phyloP scores from a whole-genome alignment of 30 jellyfish, hydroid and myxozoan species.

The Sanderia malayensis region DNA sequence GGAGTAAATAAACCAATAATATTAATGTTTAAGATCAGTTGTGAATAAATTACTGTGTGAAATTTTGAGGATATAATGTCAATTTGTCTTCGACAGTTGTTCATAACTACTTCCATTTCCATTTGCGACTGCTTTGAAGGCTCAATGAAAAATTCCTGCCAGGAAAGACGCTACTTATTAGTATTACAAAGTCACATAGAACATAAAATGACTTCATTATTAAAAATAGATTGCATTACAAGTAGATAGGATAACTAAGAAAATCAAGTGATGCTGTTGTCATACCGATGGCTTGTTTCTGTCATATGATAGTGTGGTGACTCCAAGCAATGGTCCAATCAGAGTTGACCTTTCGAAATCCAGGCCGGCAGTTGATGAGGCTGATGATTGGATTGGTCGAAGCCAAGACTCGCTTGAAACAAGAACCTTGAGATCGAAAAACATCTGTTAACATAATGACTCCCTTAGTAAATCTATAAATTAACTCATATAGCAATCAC shows the following conservation, averaged over 20 bases:
- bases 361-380: conserved; percentile 66
- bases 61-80: conserved; percentile 46
- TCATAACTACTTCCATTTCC: conserved; percentile 71
- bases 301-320: conserved; percentile 74
- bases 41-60: conserved; percentile 58
- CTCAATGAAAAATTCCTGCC: conserved; percentile 78
- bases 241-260: neutral
- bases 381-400: conserved; percentile 51
- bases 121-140: conserved; percentile 79
- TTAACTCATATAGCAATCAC: too few relatives aligned
- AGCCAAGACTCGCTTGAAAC: conserved; percentile 63
- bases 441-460: too few relatives aligned
- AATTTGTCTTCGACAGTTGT: conserved; percentile 64
- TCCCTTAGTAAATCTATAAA: too few relatives aligned
- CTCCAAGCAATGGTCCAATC: conserved; percentile 76
- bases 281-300: conserved; percentile 70
- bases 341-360: conserved; percentile 72
- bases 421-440: too few relatives aligned
- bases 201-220: neutral
- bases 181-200: neutral
- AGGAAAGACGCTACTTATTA: too few relatives aligned
- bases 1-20: too few relatives aligned
- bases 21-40: too few relatives aligned
- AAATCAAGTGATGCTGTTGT: neutral
- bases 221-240: neutral